Evolutionary conservation across 2,113 vertebrate species (phyloP), one percentile per base, ranked within the genome.

Genomic region (Neogale vison): DNA sequence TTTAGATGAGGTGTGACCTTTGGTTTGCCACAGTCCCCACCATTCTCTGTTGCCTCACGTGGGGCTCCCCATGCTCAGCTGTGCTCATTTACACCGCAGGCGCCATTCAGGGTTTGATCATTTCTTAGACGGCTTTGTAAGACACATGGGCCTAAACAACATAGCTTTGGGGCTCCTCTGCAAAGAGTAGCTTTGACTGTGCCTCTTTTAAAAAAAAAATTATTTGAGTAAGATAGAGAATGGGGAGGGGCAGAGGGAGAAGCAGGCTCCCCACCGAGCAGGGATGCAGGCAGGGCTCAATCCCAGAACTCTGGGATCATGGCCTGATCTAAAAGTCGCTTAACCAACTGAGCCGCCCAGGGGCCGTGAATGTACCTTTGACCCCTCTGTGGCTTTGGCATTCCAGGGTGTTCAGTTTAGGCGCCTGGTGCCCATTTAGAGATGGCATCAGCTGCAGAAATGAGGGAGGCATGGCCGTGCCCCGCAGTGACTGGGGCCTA

Each of bases 1-100:
- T 17, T 79, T 18, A 34, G 47, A 12, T 5, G 61, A 86, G 50
- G 52, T 3, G 0, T 14, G 21, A 10, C 1, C 52, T 72, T 52
- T 34, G 76, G 61, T 63, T 85, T 69, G 93, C 93, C 81, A 2
- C 93, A 87, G 57, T 88, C 86, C 67, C 36, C 80, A 20, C 89
- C 20, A 0, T 10, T 89, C 96, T 71, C 77, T 93, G 1, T 31
- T 77, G 72, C 65, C 81, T 57, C 18, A 0, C 3, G 0, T 12
- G 69, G 69, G 84, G 65, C 96, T 72, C 26, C 1, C 0, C 29
- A 3, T 0, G 31, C 91, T 85, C 74, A 7, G 47, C 45, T 83
- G 36, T 34, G 26, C 24, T 39, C 47, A 42, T 59, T 59, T 59
- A 59, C 6, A 18, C 72, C 67, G 36, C 52, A 59, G 21, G 82